Evolutionary conservation across 2,797 vertebrate species (phyloP).

Genomic region (Myripristis murdjan): DNA sequence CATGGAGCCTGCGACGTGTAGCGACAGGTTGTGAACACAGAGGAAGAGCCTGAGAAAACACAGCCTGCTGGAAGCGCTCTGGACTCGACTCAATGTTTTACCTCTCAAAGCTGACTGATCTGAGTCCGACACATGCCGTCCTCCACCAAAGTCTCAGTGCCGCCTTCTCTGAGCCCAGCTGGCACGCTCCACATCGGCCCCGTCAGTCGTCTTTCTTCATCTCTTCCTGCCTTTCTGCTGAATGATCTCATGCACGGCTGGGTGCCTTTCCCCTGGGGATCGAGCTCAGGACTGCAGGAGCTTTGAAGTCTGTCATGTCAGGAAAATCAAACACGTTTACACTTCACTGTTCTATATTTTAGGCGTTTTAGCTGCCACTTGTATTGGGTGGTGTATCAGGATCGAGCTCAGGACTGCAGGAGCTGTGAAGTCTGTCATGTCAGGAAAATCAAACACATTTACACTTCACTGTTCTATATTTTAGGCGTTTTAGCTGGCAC

Average conservation of each 20-base stretch:
- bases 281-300: background rate
- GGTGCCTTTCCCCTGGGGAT: too few relatives aligned
- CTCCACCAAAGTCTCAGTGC: background rate
- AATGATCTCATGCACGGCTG: background rate
- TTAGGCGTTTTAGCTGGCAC: too few relatives aligned
- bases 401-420: too few relatives aligned
- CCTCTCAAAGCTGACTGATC: background rate
- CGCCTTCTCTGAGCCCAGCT: background rate
- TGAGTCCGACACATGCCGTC: too few relatives aligned
- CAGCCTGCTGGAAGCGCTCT: background rate
- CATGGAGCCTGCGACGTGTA: conserved; percentile 35
- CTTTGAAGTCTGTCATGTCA: background rate
- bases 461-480: background rate
- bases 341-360: background rate
- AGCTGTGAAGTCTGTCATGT: background rate
- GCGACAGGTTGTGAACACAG: conserved; percentile 36
- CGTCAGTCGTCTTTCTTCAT: background rate
- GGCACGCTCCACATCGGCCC: background rate
- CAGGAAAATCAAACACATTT: background rate
- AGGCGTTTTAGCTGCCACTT: too few relatives aligned
- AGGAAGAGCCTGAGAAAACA: background rate
- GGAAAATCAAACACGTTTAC: background rate
- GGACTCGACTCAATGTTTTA: background rate
- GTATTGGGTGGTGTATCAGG: too few relatives aligned
- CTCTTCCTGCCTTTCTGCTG: background rate